A percentile compares a stretch with the other conserved stretches of the same genome.
phyloP scores from a whole-genome alignment of 2,113 vertebrate species.

The Opisthocomus hoazin region DNA sequence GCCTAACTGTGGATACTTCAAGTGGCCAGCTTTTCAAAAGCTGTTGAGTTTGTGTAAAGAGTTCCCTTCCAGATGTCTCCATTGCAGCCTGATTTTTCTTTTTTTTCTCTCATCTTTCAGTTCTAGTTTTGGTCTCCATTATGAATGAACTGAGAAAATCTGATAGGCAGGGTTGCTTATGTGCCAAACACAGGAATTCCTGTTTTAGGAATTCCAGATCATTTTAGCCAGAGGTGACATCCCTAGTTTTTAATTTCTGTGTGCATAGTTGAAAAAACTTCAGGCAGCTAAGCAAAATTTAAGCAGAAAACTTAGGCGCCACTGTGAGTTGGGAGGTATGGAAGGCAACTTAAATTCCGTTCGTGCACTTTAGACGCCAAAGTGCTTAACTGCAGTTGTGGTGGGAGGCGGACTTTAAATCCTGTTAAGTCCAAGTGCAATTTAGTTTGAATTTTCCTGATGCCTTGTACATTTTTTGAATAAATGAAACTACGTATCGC shows the following conservation, averaged over 20 bases:
- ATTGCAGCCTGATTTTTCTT: background rate
- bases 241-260: background rate
- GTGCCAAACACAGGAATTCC: background rate
- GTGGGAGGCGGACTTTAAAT: background rate
- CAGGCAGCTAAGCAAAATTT: background rate
- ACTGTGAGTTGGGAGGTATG: background rate
- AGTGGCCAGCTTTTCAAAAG: slow-evolving; percentile 1
- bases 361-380: background rate
- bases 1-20: background rate
- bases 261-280: background rate
- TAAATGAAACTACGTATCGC: background rate
- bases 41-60: background rate
- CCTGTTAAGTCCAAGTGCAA: background rate
- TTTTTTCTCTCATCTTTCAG: background rate
- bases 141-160: background rate
- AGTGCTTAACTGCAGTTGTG: background rate
- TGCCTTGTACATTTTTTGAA: background rate
- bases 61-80: slow-evolving; percentile 2
- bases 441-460: background rate
- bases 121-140: background rate
- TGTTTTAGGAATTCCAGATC: background rate
- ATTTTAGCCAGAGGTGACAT: background rate
- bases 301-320: background rate
- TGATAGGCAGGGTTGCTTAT: background rate
- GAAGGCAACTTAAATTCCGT: background rate